A percentile compares a stretch with the other conserved stretches of the same genome.
These are phyloP conservation scores for Eptesicus fuscus DNA, from an alignment of 2,113 vertebrate genomes.

Conservation along the genomic window DNA sequence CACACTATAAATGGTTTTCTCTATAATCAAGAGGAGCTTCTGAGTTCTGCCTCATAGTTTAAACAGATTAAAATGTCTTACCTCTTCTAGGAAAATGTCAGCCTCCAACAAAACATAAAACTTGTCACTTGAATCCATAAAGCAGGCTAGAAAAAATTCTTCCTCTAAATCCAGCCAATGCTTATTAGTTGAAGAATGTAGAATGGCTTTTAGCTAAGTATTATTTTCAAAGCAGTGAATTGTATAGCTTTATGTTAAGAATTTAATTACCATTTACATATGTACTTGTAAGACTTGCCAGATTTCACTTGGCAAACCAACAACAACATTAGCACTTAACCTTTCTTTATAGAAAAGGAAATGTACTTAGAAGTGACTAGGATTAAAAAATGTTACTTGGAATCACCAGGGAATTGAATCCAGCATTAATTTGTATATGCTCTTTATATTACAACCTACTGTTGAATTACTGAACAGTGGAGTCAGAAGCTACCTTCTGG, in stretches of 20 bases:
- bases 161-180: not conserved
- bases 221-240: constrained; percentile 51
- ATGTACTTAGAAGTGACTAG: constrained; percentile 28
- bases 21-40: not conserved
- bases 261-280: constrained; percentile 60
- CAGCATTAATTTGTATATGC: not conserved
- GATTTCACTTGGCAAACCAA: constrained; percentile 29
- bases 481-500: not conserved
- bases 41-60: not conserved
- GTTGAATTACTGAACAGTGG: not conserved
- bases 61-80: not conserved
- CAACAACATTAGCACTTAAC: constrained; percentile 27
- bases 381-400: constrained; percentile 26
- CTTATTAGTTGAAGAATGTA: constrained; percentile 38
- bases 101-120: constrained; percentile 30
- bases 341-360: constrained; percentile 43
- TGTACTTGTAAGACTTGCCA: constrained; percentile 46
- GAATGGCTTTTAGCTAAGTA: constrained; percentile 32
- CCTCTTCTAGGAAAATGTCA: constrained; percentile 29
- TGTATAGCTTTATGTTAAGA: constrained; percentile 46
- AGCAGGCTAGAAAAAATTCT: not conserved
- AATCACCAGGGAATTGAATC: not conserved
- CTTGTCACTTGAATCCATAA: constrained; percentile 46
- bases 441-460: not conserved
- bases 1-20: not conserved